Evolutionary conservation across 2,888 invertebrate genomes (phyloP).

Genomic region (Heliconius ethilla): DNA sequence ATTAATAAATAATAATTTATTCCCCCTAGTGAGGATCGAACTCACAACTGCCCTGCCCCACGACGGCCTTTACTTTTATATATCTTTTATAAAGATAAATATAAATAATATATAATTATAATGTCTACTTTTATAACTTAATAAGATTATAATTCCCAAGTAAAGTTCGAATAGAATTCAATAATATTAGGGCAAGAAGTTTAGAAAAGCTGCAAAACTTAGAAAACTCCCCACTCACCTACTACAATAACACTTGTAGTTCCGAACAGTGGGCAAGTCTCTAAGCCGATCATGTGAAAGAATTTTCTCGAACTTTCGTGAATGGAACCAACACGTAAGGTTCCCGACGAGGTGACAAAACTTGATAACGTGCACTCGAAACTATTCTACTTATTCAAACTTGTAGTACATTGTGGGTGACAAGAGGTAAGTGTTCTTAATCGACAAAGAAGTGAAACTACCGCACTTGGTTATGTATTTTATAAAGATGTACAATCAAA

Average conservation of each 20-base stretch:
- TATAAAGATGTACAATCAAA: not conserved
- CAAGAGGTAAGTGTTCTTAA: slow-evolving; percentile 15
- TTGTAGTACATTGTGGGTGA: slow-evolving; percentile 38
- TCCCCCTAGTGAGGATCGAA: too few relatives aligned
- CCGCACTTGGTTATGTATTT: not conserved
- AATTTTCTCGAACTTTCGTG: slow-evolving; percentile 66
- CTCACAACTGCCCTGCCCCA: too few relatives aligned
- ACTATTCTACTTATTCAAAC: slow-evolving; percentile 54
- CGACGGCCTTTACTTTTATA: too few relatives aligned
- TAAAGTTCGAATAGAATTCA: slow-evolving; percentile 50
- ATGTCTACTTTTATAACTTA: too few relatives aligned
- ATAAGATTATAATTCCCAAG: not conserved
- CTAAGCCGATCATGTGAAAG: slow-evolving; percentile 76
- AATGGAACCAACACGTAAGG: slow-evolving; percentile 69
- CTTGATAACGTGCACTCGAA: slow-evolving; percentile 60
- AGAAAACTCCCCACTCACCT: slow-evolving; percentile 56
- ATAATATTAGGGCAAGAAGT: slow-evolving; percentile 60
- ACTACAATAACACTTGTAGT: slow-evolving; percentile 72
- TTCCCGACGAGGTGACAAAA: slow-evolving; percentile 67
- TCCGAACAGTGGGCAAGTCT: slow-evolving; percentile 64
- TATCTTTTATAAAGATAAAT: too few relatives aligned
- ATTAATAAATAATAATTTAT: too few relatives aligned
- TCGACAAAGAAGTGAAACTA: not conserved
- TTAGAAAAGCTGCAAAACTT: slow-evolving; percentile 57
- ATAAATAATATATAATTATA: too few relatives aligned